These are phyloP conservation scores for Sylvicola cinctus DNA, from an alignment of 2,888 invertebrate genomes.

Conservation along the genomic window DNA sequence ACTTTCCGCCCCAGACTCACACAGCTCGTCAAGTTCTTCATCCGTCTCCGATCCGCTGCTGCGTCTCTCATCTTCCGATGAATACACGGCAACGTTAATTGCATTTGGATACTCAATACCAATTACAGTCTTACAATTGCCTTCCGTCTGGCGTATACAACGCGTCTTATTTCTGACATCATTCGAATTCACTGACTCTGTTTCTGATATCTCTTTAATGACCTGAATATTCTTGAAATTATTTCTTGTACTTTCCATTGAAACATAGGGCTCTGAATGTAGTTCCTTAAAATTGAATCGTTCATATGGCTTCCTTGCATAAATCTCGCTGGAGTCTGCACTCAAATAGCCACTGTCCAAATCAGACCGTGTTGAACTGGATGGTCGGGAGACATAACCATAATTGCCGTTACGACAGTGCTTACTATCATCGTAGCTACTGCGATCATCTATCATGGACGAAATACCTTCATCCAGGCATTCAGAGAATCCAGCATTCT, in stretches of 20 bases:
- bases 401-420: not conserved
- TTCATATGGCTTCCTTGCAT: slow-evolving; percentile 28
- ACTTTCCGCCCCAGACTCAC: slow-evolving; percentile 75
- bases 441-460: slow-evolving; percentile 16
- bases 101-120: slow-evolving; percentile 7
- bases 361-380: slow-evolving; percentile 14
- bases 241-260: slow-evolving; percentile 1
- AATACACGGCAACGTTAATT: slow-evolving; percentile 9
- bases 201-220: not conserved
- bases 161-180: not conserved
- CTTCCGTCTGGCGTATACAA: not conserved
- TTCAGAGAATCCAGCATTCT: slow-evolving; percentile 6
- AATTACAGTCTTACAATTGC: slow-evolving; percentile 1
- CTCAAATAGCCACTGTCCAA: slow-evolving; percentile 73
- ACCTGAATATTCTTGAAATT: slow-evolving; percentile 2
- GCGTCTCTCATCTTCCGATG: slow-evolving; percentile 9
- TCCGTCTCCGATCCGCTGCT: slow-evolving; percentile 9
- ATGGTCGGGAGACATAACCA: slow-evolving; percentile 1
- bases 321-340: slow-evolving; percentile 47
- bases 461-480: slow-evolving; percentile 19
- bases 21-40: slow-evolving; percentile 65
- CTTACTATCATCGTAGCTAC: not conserved
- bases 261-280: too few species aligned
- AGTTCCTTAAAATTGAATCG: slow-evolving; percentile 21
- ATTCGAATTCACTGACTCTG: not conserved